phyloP scores from a whole-genome alignment of 2,888 invertebrate genomes.

The Oligia latruncula region DNA sequence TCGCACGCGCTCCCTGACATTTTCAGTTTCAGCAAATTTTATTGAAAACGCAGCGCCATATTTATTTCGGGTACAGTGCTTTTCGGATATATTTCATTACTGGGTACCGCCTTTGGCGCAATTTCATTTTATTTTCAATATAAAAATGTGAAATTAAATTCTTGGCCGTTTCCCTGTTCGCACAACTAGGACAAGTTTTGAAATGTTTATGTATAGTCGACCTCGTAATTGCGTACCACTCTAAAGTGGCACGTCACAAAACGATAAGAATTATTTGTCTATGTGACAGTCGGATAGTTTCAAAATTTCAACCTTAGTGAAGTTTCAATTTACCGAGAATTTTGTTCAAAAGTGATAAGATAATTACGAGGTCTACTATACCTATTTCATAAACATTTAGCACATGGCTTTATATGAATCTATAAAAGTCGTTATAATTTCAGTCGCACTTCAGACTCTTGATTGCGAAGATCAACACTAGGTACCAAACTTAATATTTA shows the following conservation, averaged over 20 bases:
- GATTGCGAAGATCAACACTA: neutral
- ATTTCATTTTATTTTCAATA: conserved; percentile 24
- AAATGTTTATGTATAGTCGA: conserved; percentile 1
- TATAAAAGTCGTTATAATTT: neutral
- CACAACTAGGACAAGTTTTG: neutral
- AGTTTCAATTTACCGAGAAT: neutral
- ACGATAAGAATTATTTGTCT: neutral
- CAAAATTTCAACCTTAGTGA: neutral
- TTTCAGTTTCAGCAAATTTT: conserved; percentile 13
- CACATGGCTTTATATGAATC: neutral
- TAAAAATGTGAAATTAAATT: conserved; percentile 32
- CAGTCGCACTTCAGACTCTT: neutral
- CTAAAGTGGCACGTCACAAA: neutral
- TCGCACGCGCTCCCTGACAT: neutral
- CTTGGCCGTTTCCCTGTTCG: neutral
- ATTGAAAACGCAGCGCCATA: conserved; percentile 16
- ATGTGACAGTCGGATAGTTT: neutral
- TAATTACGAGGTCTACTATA: neutral
- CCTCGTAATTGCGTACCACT: neutral
- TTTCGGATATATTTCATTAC: conserved; percentile 18
- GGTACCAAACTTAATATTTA: neutral
- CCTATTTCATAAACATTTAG: neutral
- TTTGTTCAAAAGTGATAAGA: neutral
- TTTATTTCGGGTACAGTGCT: conserved; percentile 7
- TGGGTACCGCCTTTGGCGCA: neutral